Evolutionary conservation across 2,113 vertebrate genomes (phyloP), one percentile per base, ranked within the genome.

Genomic region (Thunnus thynnus): DNA sequence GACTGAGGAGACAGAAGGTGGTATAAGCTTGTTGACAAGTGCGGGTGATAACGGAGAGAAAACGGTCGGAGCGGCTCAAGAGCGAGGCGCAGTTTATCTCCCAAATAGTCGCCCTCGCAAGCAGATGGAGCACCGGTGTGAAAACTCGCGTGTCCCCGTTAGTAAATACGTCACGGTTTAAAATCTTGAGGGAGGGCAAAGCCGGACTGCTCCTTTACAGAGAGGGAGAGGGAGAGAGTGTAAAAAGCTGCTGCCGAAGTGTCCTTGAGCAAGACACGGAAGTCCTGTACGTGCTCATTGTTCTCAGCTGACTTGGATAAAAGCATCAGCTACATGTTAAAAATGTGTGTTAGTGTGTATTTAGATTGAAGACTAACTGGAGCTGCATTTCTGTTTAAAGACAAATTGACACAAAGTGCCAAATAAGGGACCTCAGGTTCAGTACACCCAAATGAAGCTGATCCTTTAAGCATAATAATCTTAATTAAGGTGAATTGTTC

Each of bases 61-160:
- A 76, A 32, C 88, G 91, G 84, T 90, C 84, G 73, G 78, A 88
- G 79, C 90, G 83, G 89, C 85, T 83, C 78, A 73, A 27, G 87
- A 64, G 51, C 88, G 85, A 86, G 90, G 87, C 91, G 94, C 91
- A 91, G 91, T 89, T 95, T 95, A 91, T 93, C 91, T 92, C 90
- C 84, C 94, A 92, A 80, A 90, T 90, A 93, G 83, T 90, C 91
- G 83, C 91, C 86, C 88, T 92, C 91, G 90, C 93, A 83, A 72
- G 85, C 93, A 91, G 76, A 79, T 96, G 82, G 85, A 93, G 92
- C 88, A 68, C 79, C 71, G 72, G 93, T 96, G 96, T 89, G 95
- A 97, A 96, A 97, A 96, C 89, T 96, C 88, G 72, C 96, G 91
- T 71, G 77, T 63, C 62, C 65, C 84, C 85, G 95, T 92, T n/a